Percentiles rank a stretch among this genome's conserved stretches.
Conservation (phyloP, 2,113 vertebrate genomes). For the Psittacus erithacus region DNA sequence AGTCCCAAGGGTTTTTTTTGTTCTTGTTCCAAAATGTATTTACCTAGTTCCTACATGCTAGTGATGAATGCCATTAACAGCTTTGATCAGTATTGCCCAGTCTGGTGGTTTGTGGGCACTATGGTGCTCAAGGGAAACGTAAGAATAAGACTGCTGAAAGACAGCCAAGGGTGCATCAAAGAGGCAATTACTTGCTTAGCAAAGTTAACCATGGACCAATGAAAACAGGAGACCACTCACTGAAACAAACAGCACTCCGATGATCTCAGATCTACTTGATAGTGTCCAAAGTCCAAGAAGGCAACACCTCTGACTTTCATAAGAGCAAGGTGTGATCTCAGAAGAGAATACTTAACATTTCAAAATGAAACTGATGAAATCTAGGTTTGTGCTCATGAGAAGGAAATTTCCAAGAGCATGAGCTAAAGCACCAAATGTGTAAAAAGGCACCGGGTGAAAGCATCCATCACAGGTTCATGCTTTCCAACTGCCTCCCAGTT, state of each 20-base stretch:
- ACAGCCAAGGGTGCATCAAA: conserved; percentile 1
- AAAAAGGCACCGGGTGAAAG: neutral
- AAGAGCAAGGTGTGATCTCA: neutral
- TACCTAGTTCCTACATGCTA: neutral
- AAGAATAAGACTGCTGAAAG: neutral
- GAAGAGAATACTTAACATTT: neutral
- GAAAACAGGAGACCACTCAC: neutral
- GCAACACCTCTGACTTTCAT: neutral
- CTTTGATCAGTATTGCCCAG: neutral
- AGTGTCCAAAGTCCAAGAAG: neutral
- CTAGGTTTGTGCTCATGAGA: neutral
- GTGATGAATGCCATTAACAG: neutral
- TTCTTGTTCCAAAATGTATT: conserved; percentile 36
- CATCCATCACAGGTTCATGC: neutral
- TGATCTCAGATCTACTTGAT: neutral
- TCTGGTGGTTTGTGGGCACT: conserved; percentile 22
- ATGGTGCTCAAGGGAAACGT: neutral
- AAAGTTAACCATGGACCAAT: neutral
- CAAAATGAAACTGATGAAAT: neutral
- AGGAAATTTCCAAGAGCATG: neutral
- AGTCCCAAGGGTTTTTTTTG: neutral
- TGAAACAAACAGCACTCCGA: neutral
- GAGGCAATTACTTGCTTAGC: neutral
- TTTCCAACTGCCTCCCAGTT: neutral
- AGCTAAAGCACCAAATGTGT: neutral